Conservation (phyloP, 1,140 invertebrate genomes). For the Drosophila oshimai region DNA sequence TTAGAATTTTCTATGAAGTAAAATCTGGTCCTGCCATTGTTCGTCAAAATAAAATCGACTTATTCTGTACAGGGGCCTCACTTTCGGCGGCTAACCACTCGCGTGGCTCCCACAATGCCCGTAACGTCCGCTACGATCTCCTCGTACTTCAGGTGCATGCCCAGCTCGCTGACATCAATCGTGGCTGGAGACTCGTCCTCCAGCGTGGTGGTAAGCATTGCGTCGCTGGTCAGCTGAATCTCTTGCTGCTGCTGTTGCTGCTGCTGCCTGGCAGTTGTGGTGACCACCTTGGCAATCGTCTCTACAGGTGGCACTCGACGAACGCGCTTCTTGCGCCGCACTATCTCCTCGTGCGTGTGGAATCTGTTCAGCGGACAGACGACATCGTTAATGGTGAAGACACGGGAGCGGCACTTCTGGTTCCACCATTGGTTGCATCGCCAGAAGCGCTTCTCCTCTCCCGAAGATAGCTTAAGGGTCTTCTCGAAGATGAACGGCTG, state of each 20-base stretch:
- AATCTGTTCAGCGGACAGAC: slow-evolving; percentile 77
- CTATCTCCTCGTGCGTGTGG: slow-evolving; percentile 82
- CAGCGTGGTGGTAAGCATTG: slow-evolving; percentile 53
- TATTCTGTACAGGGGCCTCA: slow-evolving; percentile 9
- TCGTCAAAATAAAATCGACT: slow-evolving; percentile 11
- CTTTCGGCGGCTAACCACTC: slow-evolving; percentile 54
- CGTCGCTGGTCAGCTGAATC: slow-evolving; percentile 51
- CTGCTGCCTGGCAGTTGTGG: slow-evolving; percentile 20
- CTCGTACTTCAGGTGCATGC: slow-evolving; percentile 80
- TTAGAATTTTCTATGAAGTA: background rate
- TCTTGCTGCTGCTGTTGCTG: slow-evolving; percentile 38
- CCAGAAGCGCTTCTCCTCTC: slow-evolving; percentile 80
- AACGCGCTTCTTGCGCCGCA: slow-evolving; percentile 75
- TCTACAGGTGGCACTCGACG: slow-evolving; percentile 53
- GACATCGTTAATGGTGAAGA: slow-evolving; percentile 78
- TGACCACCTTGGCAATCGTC: slow-evolving; percentile 16
- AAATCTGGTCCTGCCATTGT: background rate
- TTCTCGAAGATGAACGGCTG: slow-evolving; percentile 82
- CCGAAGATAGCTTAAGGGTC: slow-evolving; percentile 68
- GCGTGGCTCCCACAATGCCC: slow-evolving; percentile 45
- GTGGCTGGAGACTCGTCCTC: slow-evolving; percentile 58
- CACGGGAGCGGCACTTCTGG: slow-evolving; percentile 79
- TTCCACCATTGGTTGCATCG: slow-evolving; percentile 83
- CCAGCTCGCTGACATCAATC: slow-evolving; percentile 67
- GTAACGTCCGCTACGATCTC: slow-evolving; percentile 80